These are phyloP conservation scores for Zaprionus kolodkinae DNA, from an alignment of 1,140 invertebrate species.

Conservation along the genomic window DNA sequence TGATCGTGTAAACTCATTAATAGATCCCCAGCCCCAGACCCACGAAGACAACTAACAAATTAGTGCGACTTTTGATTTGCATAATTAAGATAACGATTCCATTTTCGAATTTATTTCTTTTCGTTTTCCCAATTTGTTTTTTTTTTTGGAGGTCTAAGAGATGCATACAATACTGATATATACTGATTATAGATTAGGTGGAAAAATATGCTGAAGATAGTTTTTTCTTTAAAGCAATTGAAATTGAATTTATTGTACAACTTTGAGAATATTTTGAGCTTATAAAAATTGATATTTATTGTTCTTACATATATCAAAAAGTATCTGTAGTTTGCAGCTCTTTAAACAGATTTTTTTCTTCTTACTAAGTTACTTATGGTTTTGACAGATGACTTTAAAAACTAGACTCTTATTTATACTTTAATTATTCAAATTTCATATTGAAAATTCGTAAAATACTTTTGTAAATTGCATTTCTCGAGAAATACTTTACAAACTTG, in stretches of 20 bases:
- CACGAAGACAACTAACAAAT: conserved; percentile 72
- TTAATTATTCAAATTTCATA: too few relatives aligned
- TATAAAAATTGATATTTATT: background rate
- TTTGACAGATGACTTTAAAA: background rate
- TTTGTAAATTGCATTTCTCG: background rate
- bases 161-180: background rate
- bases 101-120: conserved; percentile 25
- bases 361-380: background rate
- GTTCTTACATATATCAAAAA: too few relatives aligned
- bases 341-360: too few relatives aligned
- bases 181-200: background rate
- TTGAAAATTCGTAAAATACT: background rate
- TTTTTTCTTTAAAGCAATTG: background rate
- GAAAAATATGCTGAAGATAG: background rate
- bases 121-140: background rate
- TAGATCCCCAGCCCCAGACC: conserved; percentile 12
- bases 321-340: too few relatives aligned
- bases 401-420: background rate
- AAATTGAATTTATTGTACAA: background rate
- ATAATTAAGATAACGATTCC: conserved; percentile 64
- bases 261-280: background rate
- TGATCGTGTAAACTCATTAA: conserved; percentile 69
- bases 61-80: conserved; percentile 75
- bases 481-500: background rate
- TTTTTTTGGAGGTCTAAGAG: background rate